Evolutionary conservation across 1,140 invertebrate genomes (phyloP).

Genomic region (Apis mellifera): DNA sequence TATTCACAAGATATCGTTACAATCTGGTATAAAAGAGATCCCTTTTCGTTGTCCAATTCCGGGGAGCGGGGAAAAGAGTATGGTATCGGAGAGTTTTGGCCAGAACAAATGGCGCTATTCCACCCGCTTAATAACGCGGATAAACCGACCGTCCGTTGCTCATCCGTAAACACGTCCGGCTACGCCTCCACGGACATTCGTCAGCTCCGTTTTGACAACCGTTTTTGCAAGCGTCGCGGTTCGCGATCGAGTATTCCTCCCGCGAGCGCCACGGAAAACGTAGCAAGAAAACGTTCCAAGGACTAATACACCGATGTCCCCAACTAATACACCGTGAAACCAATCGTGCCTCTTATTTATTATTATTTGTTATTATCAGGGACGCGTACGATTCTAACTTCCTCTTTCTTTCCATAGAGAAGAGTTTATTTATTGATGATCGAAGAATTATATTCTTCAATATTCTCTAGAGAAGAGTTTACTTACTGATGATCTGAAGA

Average conservation of each 20-base stretch:
- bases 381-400: too few relatives aligned
- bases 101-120: slow-evolving; percentile 64
- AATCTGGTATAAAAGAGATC: too few relatives aligned
- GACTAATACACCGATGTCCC: background rate
- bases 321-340: background rate
- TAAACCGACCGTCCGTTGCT: slow-evolving; percentile 57
- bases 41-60: too few relatives aligned
- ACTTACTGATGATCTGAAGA: too few relatives aligned
- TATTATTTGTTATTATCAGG: too few relatives aligned
- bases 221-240: slow-evolving; percentile 62
- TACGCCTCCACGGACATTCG: slow-evolving; percentile 53
- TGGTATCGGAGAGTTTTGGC: slow-evolving; percentile 48
- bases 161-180: slow-evolving; percentile 62
- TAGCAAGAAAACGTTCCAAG: background rate
- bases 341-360: too few relatives aligned
- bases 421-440: too few relatives aligned
- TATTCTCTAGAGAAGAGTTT: too few relatives aligned
- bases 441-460: too few relatives aligned
- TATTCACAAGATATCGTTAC: too few relatives aligned
- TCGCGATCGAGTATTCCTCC: slow-evolving; percentile 49
- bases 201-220: slow-evolving; percentile 56
- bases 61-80: slow-evolving; percentile 5
- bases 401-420: too few relatives aligned
- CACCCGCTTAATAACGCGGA: slow-evolving; percentile 60
- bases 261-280: too few relatives aligned